Evolutionary conservation across 1,140 invertebrate genomes (phyloP), one percentile per base, ranked within the genome.

Genomic region (Cotesia chilonis): DNA sequence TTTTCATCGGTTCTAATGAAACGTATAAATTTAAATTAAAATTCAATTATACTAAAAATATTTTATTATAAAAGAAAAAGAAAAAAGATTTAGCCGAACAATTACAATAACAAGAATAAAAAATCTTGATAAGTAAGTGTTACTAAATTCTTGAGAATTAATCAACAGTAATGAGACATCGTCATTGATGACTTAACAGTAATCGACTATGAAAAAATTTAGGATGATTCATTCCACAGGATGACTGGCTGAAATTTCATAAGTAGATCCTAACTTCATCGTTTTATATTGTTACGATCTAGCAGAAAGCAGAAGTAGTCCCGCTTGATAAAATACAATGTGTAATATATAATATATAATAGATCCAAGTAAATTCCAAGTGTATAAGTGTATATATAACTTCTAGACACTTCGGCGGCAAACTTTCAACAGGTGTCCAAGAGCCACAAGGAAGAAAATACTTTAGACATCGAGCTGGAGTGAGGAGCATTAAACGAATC

Each of bases 361-460:
- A 12, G 61, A 28, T 17, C 52, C 47, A 55, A 55, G 20, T 28
- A 55, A 60, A 12, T 57, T 41, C 51, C 47, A 36, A 55, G 59
- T 60, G 54, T 47, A 14, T 66, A 69, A 68, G 54, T 63, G 10
- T 47, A 47, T 47, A 47, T 47, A 47, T 47, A 47, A 47, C 41
- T 59, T 65, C 17, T 38, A 74, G 60, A 74, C 60, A 66, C 63
- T 20, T 66, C 17, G 63, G 71, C 64, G 71, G 59, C 70, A 57
- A 71, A 54, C 52, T 71, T 75, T 76, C 75, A 79, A 79, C 76
- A 79, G 78, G 78, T 79, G 76, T 75, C 72, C 66, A 35, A 36
- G 47, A 60, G 65, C 37, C 51, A 20, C 66, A 52, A 60, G 52
- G 14, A 47, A 47, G 41, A 47, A 47, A 47, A 47, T 6, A 47